Evolutionary conservation across 2,113 vertebrate species (phyloP).

Genomic region (Aphyosemion australe): DNA sequence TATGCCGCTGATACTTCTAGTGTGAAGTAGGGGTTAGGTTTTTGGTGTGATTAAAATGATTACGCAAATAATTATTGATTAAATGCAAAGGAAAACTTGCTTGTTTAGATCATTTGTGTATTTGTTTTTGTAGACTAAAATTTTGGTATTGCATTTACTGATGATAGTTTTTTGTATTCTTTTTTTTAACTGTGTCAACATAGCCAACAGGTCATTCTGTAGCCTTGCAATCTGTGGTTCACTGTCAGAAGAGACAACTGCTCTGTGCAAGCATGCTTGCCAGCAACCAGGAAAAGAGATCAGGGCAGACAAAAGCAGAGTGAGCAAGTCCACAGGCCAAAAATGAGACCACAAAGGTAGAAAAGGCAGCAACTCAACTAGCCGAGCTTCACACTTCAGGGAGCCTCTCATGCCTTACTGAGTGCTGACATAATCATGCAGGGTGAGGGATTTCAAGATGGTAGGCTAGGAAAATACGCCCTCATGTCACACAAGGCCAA

Average conservation of each 20-base stretch:
- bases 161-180: conserved; percentile 36
- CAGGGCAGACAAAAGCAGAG: conserved; percentile 15
- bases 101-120: conserved; percentile 16
- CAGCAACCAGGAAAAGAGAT: conserved; percentile 44
- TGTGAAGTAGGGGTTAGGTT: conserved; percentile 24
- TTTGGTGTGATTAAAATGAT: conserved; percentile 39
- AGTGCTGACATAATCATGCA: conserved; percentile 63
- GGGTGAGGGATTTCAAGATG: conserved; percentile 38
- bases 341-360: not conserved
- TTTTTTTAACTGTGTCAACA: conserved; percentile 31
- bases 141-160: conserved; percentile 56
- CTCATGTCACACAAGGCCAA: conserved; percentile 47
- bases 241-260: conserved; percentile 45
- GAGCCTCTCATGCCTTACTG: conserved; percentile 23
- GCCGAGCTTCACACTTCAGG: conserved; percentile 18
- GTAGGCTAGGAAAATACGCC: conserved; percentile 55
- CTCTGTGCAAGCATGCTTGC: conserved; percentile 21
- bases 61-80: conserved; percentile 25
- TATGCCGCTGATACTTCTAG: too few relatives aligned
- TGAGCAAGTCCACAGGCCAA: conserved; percentile 5
- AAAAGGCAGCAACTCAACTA: conserved; percentile 12
- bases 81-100: conserved; percentile 41
- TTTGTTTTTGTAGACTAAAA: not conserved
- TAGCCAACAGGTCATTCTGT: conserved; percentile 42
- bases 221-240: conserved; percentile 41